Conservation (phyloP, 2,113 vertebrate species). For the mouse (Mus musculus) region DNA sequence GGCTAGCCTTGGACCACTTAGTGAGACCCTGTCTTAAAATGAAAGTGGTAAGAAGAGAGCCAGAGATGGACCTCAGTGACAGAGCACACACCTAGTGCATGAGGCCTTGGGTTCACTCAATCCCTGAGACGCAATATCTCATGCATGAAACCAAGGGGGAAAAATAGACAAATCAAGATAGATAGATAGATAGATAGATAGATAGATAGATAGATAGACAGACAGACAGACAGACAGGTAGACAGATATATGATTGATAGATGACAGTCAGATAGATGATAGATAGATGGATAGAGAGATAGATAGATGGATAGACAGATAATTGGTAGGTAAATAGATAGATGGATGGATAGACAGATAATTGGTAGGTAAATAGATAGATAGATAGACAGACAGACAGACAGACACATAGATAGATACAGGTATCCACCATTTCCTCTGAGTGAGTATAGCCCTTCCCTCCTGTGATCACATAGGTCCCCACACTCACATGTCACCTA, state of each 20-base stretch:
- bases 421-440: neutral
- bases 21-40: neutral
- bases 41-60: neutral
- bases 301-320: no score
- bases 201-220: no score
- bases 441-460: neutral
- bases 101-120: neutral
- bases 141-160: neutral
- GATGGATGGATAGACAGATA: neutral
- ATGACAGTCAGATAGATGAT: no score
- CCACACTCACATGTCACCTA: neutral
- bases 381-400: no score
- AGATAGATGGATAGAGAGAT: no score
- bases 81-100: neutral
- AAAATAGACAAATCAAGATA: neutral
- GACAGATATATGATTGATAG: no score
- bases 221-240: no score
- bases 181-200: no score
- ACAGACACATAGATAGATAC: neutral
- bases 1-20: neutral
- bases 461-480: fast-evolving
- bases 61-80: no score
- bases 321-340: no score
- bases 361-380: no score
- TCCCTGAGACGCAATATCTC: neutral